Evolutionary conservation across 2,888 invertebrate species (phyloP), one percentile per base, ranked within the genome.

Genomic region (Parnassius glacialis): DNA sequence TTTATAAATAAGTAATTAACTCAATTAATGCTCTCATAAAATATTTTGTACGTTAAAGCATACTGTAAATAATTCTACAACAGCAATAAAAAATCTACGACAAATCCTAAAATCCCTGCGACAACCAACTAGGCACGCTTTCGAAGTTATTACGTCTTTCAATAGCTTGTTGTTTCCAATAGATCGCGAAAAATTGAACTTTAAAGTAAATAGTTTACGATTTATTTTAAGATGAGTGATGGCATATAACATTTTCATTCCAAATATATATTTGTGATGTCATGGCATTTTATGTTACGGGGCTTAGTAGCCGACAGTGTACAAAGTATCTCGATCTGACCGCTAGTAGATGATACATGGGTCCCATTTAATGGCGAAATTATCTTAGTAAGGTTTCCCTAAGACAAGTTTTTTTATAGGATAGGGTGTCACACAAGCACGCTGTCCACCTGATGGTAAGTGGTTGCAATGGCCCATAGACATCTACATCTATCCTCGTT

Each of bases 91-190:
- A 90, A 89, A 83, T 80, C 81, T 72, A 67, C 79, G 75, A 82
- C 84, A 84, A 88, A 87, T 87, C 86, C 81, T 78, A 73, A 85
- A 88, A 90, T 89, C 90, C 89, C 77, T 66, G 72, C 76, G 77
- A 80, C 85, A 74, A 77, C 79, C 87, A 90, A 87, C 87, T 84
- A 85, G 81, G 87, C 90, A 91, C 90, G 90, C 85, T 84, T 87
- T 84, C 81, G 76, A 89, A 88, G 88, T 89, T 82, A 84, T 83
- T 89, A 89, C 88, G 82, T 86, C 82, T 84, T 84, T 81, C 70
- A 70, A 74, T 72, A 70, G 69, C 69, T 67, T 73, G 71, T 70
- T 71, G 57, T 61, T 52, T 42, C 64, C 50, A 52, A 10, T 10
- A 5, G 3, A 11, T 25, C 68, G 66, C 16, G 16, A 16, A 3